Percentiles rank a stretch among this genome's conserved stretches.
phyloP scores from a whole-genome alignment of 1,140 invertebrate genomes.

The Nymphalis io region DNA sequence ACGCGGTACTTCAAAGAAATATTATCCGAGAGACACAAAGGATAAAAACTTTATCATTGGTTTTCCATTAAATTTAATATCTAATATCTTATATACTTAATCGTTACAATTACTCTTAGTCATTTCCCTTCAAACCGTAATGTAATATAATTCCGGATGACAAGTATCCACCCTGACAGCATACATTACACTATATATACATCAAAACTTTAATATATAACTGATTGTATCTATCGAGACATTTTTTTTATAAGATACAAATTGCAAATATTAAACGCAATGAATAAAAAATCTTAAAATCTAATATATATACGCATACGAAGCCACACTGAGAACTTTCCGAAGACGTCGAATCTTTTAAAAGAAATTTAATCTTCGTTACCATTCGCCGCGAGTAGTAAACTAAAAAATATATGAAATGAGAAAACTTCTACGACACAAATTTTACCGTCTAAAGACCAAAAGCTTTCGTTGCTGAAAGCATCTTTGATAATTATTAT shows the following conservation, averaged over 20 bases:
- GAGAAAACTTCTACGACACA: conserved; percentile 1
- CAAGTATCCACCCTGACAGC: too few relatives aligned
- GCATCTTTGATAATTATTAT: not conserved
- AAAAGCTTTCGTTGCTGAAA: not conserved
- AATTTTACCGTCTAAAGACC: not conserved
- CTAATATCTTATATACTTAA: too few relatives aligned
- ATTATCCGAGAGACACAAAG: not conserved
- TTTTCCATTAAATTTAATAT: too few relatives aligned
- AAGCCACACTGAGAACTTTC: not conserved
- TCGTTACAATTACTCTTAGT: too few relatives aligned
- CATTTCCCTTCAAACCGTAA: too few relatives aligned
- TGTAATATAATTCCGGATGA: too few relatives aligned
- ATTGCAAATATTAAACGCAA: not conserved
- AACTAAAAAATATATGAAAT: conserved; percentile 11
- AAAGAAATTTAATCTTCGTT: conserved; percentile 11
- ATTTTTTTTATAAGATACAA: too few relatives aligned
- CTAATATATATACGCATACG: not conserved
- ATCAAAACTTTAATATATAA: too few relatives aligned
- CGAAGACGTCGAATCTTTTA: not conserved
- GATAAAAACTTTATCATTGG: not conserved
- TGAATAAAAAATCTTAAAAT: not conserved
- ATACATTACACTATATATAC: too few relatives aligned
- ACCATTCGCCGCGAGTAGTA: not conserved
- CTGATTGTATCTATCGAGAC: too few relatives aligned
- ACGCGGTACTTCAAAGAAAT: conserved; percentile 1